These are phyloP conservation scores for Sisyra terminalis DNA, from an alignment of 2,888 invertebrate genomes.

Conservation along the genomic window DNA sequence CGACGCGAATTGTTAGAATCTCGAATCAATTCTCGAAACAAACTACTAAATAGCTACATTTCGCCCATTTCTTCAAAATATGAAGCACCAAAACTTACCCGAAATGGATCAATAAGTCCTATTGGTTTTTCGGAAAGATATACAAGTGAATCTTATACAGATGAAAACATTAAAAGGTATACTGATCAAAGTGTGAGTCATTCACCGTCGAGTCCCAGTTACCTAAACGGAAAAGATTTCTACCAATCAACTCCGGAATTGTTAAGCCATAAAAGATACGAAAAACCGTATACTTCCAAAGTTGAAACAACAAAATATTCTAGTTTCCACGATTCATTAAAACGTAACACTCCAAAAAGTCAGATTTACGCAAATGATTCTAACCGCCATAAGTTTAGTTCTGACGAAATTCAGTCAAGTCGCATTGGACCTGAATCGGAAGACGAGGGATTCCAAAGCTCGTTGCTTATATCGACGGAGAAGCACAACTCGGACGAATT, in stretches of 20 bases:
- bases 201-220: not conserved
- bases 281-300: constrained; percentile 12
- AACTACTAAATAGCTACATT: constrained; percentile 24
- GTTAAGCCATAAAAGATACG: constrained; percentile 16
- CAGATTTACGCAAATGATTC: constrained; percentile 26
- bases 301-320: constrained; percentile 9
- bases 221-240: constrained; percentile 28
- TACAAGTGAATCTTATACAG: constrained; percentile 31
- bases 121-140: constrained; percentile 33
- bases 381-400: constrained; percentile 20
- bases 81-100: constrained; percentile 32
- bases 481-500: constrained; percentile 52
- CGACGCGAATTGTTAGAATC: constrained; percentile 61
- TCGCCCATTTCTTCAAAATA: constrained; percentile 19
- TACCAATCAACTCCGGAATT: constrained; percentile 47
- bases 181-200: constrained; percentile 5
- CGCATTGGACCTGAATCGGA: constrained; percentile 39
- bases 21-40: constrained; percentile 46
- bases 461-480: constrained; percentile 54
- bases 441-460: constrained; percentile 53
- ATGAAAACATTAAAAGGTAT: constrained; percentile 27
- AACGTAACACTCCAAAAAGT: constrained; percentile 32
- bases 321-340: constrained; percentile 40
- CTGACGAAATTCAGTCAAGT: constrained; percentile 14
- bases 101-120: constrained; percentile 32